These are phyloP conservation scores for Phalanger gymnotis DNA, from an alignment of 2,797 vertebrate genomes.

Conservation along the genomic window DNA sequence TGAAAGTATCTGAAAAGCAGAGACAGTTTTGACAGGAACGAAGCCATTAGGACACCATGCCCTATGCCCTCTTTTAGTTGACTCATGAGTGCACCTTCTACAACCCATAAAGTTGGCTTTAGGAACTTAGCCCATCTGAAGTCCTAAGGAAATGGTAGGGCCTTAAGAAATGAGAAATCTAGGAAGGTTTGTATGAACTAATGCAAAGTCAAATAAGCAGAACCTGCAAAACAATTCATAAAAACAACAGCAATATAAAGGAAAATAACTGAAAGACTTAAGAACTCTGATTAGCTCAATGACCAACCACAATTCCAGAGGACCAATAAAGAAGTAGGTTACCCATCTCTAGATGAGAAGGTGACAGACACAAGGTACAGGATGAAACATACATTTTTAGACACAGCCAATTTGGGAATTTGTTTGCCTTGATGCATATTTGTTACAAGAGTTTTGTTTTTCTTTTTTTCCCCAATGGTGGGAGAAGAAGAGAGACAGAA, in stretches of 20 bases:
- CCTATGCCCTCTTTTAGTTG: neutral
- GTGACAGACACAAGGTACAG: neutral
- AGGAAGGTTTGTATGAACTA: neutral
- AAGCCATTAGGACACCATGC: neutral
- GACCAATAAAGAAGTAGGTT: neutral
- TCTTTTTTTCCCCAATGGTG: neutral
- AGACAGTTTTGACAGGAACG: neutral
- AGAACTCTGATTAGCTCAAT: neutral
- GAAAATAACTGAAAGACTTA: neutral
- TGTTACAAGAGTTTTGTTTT: neutral
- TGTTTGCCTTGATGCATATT: neutral
- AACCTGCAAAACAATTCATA: neutral
- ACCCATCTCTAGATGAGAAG: neutral
- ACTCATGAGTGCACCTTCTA: neutral
- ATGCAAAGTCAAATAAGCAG: neutral
- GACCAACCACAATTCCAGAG: neutral
- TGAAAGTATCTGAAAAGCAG: conserved; percentile 89
- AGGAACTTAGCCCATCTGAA: neutral
- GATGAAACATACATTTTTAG: neutral
- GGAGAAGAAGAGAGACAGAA: neutral
- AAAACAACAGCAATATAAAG: neutral
- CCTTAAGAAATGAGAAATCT: neutral
- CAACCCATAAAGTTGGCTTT: neutral
- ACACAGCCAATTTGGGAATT: neutral
- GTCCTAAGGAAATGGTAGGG: neutral